Evolutionary conservation across 2,888 invertebrate species (phyloP).

Genomic region (Polyommatus icarus): DNA sequence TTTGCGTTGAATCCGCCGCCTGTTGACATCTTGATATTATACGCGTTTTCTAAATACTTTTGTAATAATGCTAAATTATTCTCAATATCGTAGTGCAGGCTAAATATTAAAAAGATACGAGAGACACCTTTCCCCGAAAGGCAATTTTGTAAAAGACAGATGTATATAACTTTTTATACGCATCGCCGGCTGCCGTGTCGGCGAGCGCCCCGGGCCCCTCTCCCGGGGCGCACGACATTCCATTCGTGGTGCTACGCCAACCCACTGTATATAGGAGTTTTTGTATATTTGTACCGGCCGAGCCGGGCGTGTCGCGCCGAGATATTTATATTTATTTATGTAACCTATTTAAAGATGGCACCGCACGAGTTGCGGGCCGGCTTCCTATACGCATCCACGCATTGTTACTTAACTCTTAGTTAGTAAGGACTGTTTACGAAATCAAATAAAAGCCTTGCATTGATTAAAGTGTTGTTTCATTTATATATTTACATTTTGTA

Average conservation of each 20-base stretch:
- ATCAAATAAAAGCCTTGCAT: constrained; percentile 77
- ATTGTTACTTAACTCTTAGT: constrained; percentile 77
- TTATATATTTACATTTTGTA: constrained; percentile 35
- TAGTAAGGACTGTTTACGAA: constrained; percentile 72
- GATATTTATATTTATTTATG: constrained; percentile 52
- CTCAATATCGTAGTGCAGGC: background rate
- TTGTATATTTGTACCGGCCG: constrained; percentile 71
- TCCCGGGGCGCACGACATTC: constrained; percentile 34
- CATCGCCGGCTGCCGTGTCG: constrained; percentile 49
- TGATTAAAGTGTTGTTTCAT: constrained; percentile 63
- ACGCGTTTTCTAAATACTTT: constrained; percentile 14
- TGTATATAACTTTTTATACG: constrained; percentile 32
- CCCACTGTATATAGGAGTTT: constrained; percentile 48
- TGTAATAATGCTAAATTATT: background rate
- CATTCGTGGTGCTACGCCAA: constrained; percentile 42
- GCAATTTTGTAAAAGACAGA: constrained; percentile 36
- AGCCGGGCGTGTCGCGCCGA: constrained; percentile 46
- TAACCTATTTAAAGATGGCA: constrained; percentile 54
- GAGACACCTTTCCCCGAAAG: constrained; percentile 47
- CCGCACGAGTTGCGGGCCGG: constrained; percentile 55
- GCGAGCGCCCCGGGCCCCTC: constrained; percentile 26
- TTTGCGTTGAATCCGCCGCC: background rate
- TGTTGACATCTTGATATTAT: background rate
- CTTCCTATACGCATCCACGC: constrained; percentile 67
- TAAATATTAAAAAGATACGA: background rate